These are phyloP conservation scores for Pseudoips prasinana DNA, from an alignment of 2,888 invertebrate species.

Conservation along the genomic window DNA sequence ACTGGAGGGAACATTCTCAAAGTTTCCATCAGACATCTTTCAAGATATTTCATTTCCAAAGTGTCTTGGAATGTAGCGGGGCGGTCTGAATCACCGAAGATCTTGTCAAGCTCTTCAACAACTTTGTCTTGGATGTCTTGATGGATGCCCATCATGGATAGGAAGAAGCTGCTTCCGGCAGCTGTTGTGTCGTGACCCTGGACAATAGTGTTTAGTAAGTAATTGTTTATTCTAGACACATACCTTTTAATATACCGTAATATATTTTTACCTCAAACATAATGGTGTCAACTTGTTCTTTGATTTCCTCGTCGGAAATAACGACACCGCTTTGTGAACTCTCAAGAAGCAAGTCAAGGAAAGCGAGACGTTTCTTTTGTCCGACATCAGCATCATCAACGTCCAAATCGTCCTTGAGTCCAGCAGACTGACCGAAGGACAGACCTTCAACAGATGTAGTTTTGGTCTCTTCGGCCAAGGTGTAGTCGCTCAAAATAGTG, in stretches of 20 bases:
- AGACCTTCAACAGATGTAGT: conserved; percentile 83
- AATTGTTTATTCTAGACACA: conserved; percentile 9
- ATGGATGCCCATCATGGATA: conserved; percentile 89
- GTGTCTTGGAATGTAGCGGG: conserved; percentile 91
- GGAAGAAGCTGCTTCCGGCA: conserved; percentile 90
- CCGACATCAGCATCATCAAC: conserved; percentile 90
- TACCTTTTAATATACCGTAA: neutral
- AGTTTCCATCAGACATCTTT: conserved; percentile 91
- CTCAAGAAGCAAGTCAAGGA: conserved; percentile 92
- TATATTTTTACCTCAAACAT: conserved; percentile 88
- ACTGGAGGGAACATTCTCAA: conserved; percentile 91
- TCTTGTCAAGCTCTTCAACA: conserved; percentile 86
- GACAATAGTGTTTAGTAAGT: conserved; percentile 9
- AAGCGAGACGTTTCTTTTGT: conserved; percentile 91
- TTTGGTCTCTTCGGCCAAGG: conserved; percentile 40
- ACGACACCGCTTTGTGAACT: conserved; percentile 87
- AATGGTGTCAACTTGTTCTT: conserved; percentile 92
- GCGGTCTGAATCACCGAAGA: conserved; percentile 89
- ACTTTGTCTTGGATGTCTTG: conserved; percentile 88
- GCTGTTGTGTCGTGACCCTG: conserved; percentile 92
- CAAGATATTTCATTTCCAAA: conserved; percentile 92
- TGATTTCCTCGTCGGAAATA: conserved; percentile 89
- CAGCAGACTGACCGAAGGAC: conserved; percentile 87
- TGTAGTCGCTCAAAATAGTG: conserved; percentile 46
- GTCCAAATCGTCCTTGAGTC: conserved; percentile 90